Evolutionary conservation across 2,797 vertebrate species (phyloP).

Genomic region (Psittacula echo): DNA sequence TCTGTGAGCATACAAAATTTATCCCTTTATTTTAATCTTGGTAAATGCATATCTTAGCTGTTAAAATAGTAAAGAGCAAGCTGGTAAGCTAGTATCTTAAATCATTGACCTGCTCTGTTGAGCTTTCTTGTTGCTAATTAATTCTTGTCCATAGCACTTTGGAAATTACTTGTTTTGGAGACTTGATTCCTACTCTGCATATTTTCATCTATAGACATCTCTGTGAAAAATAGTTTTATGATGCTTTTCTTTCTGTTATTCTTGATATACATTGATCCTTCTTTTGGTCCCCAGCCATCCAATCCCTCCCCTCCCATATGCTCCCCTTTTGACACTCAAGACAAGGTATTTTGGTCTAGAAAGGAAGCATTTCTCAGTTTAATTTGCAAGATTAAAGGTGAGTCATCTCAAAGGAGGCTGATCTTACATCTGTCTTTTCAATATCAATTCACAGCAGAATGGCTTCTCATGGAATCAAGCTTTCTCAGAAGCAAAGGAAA

Average conservation of each 20-base stretch:
- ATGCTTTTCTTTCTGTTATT: not conserved
- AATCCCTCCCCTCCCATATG: rapidly evolving
- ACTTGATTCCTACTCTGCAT: not conserved
- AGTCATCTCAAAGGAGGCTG: not conserved
- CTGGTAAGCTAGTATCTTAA: not conserved
- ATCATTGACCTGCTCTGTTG: not conserved
- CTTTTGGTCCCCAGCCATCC: not conserved
- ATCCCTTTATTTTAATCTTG: not conserved
- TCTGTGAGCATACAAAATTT: not conserved
- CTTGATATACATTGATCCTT: not conserved
- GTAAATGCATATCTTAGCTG: not conserved
- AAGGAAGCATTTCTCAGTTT: not conserved
- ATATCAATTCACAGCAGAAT: constrained; percentile 79
- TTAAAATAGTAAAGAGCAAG: not conserved
- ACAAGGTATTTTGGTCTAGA: not conserved
- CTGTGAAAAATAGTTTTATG: not conserved
- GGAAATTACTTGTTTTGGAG: not conserved
- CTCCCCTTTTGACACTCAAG: not conserved
- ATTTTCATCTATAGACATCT: not conserved
- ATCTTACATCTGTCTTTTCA: not conserved
- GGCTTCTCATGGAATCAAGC: constrained; percentile 82
- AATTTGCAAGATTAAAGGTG: not conserved
- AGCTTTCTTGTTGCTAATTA: not conserved
- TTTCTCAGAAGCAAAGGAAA: constrained; percentile 98
- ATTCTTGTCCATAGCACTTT: not conserved